Base-by-base conservation (phyloP, 1,140 invertebrate genomes). In the Thaumetopoea pityocampa region DNA sequence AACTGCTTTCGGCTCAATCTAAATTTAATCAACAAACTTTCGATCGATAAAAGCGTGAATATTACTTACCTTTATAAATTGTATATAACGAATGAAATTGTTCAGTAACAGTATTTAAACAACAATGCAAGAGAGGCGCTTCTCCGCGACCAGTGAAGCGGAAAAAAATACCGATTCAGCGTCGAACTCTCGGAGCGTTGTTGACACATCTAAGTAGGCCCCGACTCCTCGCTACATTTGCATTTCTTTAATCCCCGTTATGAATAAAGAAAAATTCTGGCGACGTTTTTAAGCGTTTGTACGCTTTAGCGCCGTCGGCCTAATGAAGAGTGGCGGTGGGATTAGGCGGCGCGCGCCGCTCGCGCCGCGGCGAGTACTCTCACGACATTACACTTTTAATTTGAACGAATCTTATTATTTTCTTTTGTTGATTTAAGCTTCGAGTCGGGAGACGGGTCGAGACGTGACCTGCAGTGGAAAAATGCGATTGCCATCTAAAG, bases 331-430 rank as follows among this genome's bases (percentile, higher is more conserved):
- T 45, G 64, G 60, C 52, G 54, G 44, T 48, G 66, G 76, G 78
- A 84, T 84, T 80, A 84, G 16, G 30, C 15, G 15, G 8, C 23
- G 35, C 5, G 19, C 23, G 19, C 58, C 43, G 49, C 49, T 59
- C 68, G 61, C 50, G 42, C 63, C 51, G 20, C 56, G 42, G 61
- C 49, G 61, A 68, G 62, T 61, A 72, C 69, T 79, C 71, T 76
- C 71, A 62, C 74, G 85, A 89, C 87, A 87, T 89, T 88, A 88
- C 86, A 87, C 88, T 89, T 89, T 89, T 89, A 89, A 89, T 89
- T 89, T 88, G 85, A 87, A 87, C 73, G 86, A 88, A 86, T 82
- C 86, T 88, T 88, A 87, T 88, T 88, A 86, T 86, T 86, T 85
- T 88, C 86, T 86, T 85, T 86, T 89, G 87, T 89, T 89, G 88